These are phyloP conservation scores for Crenuchus spilurus DNA, from an alignment of 2,797 vertebrate species.

Conservation along the genomic window DNA sequence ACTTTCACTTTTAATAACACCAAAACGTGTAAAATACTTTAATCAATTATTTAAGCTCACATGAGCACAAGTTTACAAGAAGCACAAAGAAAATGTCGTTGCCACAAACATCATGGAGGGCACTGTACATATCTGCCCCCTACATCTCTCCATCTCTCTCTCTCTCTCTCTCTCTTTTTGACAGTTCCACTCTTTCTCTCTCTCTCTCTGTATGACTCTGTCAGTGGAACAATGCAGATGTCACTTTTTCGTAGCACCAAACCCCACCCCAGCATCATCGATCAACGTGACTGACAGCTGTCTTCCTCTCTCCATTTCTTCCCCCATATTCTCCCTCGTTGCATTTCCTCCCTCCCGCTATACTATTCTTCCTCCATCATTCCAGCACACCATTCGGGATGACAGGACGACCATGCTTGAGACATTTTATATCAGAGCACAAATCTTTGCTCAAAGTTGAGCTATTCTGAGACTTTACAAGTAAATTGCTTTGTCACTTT, in stretches of 20 bases:
- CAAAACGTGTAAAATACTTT: too few species aligned
- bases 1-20: too few species aligned
- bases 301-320: slow-evolving; percentile 15
- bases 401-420: background rate
- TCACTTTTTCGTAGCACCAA: slow-evolving; percentile 13
- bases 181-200: background rate
- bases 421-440: background rate
- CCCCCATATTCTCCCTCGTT: background rate
- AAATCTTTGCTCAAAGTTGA: too few species aligned
- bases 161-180: slow-evolving; percentile 9
- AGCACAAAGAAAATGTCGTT: too few species aligned
- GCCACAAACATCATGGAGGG: too few species aligned
- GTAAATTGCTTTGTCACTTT: too few species aligned
- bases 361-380: background rate
- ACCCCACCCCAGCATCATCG: slow-evolving; percentile 24
- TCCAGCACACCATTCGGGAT: background rate
- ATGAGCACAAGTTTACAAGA: too few species aligned
- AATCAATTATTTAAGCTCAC: too few species aligned
- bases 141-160: background rate
- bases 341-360: background rate
- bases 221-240: slow-evolving; percentile 23
- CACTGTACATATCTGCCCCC: background rate
- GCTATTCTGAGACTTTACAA: too few species aligned
- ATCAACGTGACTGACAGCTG: slow-evolving; percentile 40
- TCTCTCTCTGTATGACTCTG: slow-evolving; percentile 5